These are phyloP conservation scores for Drosophila grimshawi DNA, from an alignment of 1,140 invertebrate species.

Conservation along the genomic window DNA sequence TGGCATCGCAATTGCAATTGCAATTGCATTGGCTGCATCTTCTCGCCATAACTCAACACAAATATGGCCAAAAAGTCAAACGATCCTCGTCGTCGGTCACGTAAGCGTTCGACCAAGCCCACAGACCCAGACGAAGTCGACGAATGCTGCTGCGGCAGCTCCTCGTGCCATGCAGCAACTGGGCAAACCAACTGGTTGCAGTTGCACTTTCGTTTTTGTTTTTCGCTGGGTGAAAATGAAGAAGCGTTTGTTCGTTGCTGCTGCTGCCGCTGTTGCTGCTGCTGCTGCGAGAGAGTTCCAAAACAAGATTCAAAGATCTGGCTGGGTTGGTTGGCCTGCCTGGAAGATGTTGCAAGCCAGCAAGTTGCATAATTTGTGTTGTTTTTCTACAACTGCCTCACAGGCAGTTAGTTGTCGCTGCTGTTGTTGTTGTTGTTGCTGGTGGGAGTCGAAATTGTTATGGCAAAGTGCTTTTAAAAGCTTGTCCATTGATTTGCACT, in stretches of 20 bases:
- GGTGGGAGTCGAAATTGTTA: constrained; percentile 63
- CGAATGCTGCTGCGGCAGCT: constrained; percentile 15
- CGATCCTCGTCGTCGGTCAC: constrained; percentile 70
- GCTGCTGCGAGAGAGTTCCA: constrained; percentile 62
- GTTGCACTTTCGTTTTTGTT: constrained; percentile 78
- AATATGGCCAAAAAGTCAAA: constrained; percentile 82
- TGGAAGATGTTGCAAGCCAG: constrained; percentile 74
- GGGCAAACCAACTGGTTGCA: constrained; percentile 36
- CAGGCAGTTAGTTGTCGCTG: constrained; percentile 6
- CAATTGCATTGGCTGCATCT: constrained; percentile 59
- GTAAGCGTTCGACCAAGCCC: constrained; percentile 78
- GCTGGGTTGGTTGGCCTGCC: constrained; percentile 46
- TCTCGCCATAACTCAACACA: constrained; percentile 74
- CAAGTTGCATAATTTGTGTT: constrained; percentile 78
- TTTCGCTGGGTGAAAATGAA: constrained; percentile 71
- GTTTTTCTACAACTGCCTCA: constrained; percentile 60
- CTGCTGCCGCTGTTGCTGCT: constrained; percentile 13
- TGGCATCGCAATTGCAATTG: constrained; percentile 16
- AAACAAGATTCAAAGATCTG: constrained; percentile 69
- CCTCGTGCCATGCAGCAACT: constrained; percentile 18
- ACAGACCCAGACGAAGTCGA: constrained; percentile 44
- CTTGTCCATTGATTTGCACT: constrained; percentile 73
- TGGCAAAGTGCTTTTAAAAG: constrained; percentile 37
- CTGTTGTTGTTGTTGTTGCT: constrained; percentile 10
- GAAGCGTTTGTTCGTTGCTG: constrained; percentile 70